Base-by-base conservation (phyloP, 2,113 vertebrate species). In the Phycodurus eques region DNA sequence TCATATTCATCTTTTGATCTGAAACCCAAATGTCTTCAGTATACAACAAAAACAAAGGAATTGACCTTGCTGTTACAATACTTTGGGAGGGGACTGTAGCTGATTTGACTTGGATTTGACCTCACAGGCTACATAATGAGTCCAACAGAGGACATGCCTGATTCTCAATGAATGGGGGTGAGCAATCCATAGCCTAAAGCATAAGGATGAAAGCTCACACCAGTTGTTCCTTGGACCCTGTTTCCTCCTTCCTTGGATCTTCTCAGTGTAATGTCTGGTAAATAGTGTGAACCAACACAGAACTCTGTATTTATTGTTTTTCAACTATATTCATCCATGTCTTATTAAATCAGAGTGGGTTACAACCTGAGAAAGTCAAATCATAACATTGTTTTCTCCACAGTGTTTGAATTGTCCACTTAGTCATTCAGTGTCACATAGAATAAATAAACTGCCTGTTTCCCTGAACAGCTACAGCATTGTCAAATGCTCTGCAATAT, bases 381-480 rank as follows among this genome's bases (percentile, higher is more conserved):
- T 49, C 56, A 46, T 71, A 33, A 19, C 65, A 74, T 65, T 27
- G 8, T 31, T 13, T 68, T 71, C 11, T 47, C 75, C 68, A 27
- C 31, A 35, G 70, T 65, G 70, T 71, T 74, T 71, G 62, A 76
- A 15, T 22, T 35, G 74, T 70, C 39, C 43, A 76, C 51, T 19
- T 71, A 68, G 59, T 78, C 67, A 57, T 51, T 88, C 67, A 77
- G 0, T 63, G 70, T 74, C 83, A 69, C 67, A 56, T 63, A 22
- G 65, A 78, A 66, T 80, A 80, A 70, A 62, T n/a, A 22, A n/a
- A 10, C 20, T 56, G 62, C 71, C 56, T 70, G 61, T 65, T 54
- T 70, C 39, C 66, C 47, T 56, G 64, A 76, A 70, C 64, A 47
- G 44, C 57, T 70, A 35, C n/a, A 3, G 20, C 70, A 75, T 70